These are phyloP conservation scores for Corythaixoides concolor DNA, from an alignment of 2,113 vertebrate species.

Conservation along the genomic window DNA sequence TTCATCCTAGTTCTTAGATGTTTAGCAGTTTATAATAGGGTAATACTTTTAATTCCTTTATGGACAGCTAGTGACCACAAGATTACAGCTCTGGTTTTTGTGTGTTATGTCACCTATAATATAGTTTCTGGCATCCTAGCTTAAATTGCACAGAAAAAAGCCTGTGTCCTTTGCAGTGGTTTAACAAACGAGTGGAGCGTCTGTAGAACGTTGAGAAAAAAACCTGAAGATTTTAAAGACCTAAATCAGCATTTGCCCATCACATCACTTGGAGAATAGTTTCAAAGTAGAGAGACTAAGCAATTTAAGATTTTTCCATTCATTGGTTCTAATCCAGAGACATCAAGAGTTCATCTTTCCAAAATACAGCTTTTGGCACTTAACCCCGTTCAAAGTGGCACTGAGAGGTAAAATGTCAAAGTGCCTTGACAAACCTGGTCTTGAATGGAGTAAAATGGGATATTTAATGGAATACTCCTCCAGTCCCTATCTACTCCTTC, in stretches of 20 bases:
- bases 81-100: not conserved
- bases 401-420: not conserved
- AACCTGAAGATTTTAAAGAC: not conserved
- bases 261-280: not conserved
- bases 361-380: not conserved
- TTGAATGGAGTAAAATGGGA: not conserved
- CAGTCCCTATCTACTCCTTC: not conserved
- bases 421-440: not conserved
- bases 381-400: not conserved
- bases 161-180: not conserved
- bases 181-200: not conserved
- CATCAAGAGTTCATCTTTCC: not conserved
- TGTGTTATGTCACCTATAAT: not conserved
- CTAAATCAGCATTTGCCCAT: not conserved
- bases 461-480: not conserved
- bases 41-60: not conserved
- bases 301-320: not conserved
- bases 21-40: not conserved
- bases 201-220: not conserved
- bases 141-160: not conserved
- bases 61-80: not conserved
- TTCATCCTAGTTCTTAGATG: not conserved
- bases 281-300: not conserved
- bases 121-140: not conserved
- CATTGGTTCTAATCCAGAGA: not conserved